Evolutionary conservation across 2,888 invertebrate genomes (phyloP).

Genomic region (Amphipoea lucens): DNA sequence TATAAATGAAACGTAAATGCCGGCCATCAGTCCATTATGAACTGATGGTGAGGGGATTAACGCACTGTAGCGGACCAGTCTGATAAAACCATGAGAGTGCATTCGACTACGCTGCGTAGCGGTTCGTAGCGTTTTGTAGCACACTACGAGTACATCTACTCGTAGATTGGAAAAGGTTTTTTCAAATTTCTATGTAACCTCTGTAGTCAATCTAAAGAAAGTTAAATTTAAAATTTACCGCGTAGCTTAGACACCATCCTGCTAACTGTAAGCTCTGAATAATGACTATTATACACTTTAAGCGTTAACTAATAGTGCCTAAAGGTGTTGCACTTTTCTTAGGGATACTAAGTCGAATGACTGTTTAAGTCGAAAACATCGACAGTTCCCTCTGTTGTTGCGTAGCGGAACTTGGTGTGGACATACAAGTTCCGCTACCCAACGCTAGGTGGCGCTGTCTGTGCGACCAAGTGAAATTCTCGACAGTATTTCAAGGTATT

Average conservation of each 20-base stretch:
- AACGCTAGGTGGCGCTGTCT: slow-evolving; percentile 22
- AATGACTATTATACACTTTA: not conserved
- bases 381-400: slow-evolving; percentile 15
- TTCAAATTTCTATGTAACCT: not conserved
- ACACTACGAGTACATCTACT: not conserved
- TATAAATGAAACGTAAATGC: no score
- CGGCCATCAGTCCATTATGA: not conserved
- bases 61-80: not conserved
- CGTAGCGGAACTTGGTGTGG: slow-evolving; percentile 11
- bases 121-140: slow-evolving; percentile 17
- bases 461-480: not conserved
- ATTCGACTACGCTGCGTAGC: slow-evolving; percentile 8
- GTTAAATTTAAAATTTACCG: not conserved
- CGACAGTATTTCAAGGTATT: no score
- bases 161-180: not conserved
- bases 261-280: not conserved
- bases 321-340: not conserved
- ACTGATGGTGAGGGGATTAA: not conserved
- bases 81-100: not conserved
- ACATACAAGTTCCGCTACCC: slow-evolving; percentile 4
- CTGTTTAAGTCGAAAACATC: not conserved
- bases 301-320: not conserved
- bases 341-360: not conserved
- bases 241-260: not conserved
- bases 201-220: not conserved